Evolutionary conservation across 1,140 invertebrate genomes (phyloP).

Genomic region (Cephus cinctus): DNA sequence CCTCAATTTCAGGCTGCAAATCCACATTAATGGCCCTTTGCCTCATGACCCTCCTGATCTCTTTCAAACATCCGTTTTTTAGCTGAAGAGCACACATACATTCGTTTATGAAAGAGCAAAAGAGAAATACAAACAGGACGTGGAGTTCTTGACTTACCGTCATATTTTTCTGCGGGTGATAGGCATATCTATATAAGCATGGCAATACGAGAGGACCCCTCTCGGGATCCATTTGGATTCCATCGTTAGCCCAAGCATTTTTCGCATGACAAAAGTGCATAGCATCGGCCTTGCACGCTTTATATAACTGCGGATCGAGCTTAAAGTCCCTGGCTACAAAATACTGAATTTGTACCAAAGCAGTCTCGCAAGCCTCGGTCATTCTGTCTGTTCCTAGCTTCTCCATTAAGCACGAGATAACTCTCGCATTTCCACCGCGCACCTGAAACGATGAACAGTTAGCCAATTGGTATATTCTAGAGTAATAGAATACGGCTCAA

Average conservation of each 20-base stretch:
- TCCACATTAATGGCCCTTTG: constrained; percentile 89
- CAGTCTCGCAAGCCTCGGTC: constrained; percentile 86
- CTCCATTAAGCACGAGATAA: constrained; percentile 93
- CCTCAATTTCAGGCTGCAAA: constrained; percentile 91
- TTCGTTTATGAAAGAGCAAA: neutral
- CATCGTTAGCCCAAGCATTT: constrained; percentile 72
- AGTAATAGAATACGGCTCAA: constrained; percentile 1
- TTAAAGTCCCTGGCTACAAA: constrained; percentile 94
- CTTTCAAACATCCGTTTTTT: constrained; percentile 67
- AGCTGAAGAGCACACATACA: constrained; percentile 45
- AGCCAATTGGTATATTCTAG: neutral
- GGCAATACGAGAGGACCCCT: constrained; percentile 81
- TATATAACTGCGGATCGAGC: constrained; percentile 86
- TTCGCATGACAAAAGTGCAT: constrained; percentile 77
- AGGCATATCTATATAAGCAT: constrained; percentile 88
- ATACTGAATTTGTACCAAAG: constrained; percentile 94
- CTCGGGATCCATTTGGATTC: constrained; percentile 68
- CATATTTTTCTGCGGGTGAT: constrained; percentile 68
- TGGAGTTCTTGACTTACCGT: constrained; percentile 40
- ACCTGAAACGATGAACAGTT: constrained; percentile 28
- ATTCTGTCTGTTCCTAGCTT: constrained; percentile 83
- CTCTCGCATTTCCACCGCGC: constrained; percentile 69
- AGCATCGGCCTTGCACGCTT: constrained; percentile 85
- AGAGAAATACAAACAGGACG: constrained; percentile 5
- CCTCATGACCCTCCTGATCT: constrained; percentile 89